These are phyloP conservation scores for Pseudopleuronectes americanus DNA, from an alignment of 2,797 vertebrate species.

Conservation along the genomic window DNA sequence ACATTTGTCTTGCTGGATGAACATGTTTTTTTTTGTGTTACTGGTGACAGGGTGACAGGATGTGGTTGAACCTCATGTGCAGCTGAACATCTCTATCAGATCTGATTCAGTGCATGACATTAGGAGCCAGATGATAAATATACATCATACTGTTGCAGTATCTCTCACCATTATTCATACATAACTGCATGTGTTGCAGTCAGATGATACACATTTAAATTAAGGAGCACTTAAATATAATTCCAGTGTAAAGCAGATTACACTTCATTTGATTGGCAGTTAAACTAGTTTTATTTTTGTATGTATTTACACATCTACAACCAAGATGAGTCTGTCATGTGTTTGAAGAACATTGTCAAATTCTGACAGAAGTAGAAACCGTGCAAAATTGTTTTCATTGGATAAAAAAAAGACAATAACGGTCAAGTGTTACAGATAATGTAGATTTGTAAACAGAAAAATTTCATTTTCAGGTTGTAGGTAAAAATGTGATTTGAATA, in stretches of 20 bases:
- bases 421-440: not conserved
- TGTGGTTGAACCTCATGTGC: too few species aligned
- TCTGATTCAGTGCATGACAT: not conserved
- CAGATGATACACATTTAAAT: conserved; percentile 11
- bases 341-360: not conserved
- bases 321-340: not conserved
- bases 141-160: not conserved
- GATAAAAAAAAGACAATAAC: not conserved
- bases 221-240: conserved; percentile 15
- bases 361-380: not conserved
- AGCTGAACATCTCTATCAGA: too few species aligned
- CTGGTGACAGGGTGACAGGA: too few species aligned
- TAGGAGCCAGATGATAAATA: not conserved
- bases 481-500: not conserved
- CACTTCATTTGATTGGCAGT: conserved; percentile 1
- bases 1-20: too few species aligned
- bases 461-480: not conserved
- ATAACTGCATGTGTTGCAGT: not conserved
- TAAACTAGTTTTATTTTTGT: not conserved
- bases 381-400: not conserved
- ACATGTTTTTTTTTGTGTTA: too few species aligned
- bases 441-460: not conserved
- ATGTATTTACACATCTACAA: conserved; percentile 21
- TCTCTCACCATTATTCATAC: not conserved
- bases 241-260: conserved; percentile 12